Base-by-base conservation (phyloP, 2,888 invertebrate species). In the Athalia circularis region DNA sequence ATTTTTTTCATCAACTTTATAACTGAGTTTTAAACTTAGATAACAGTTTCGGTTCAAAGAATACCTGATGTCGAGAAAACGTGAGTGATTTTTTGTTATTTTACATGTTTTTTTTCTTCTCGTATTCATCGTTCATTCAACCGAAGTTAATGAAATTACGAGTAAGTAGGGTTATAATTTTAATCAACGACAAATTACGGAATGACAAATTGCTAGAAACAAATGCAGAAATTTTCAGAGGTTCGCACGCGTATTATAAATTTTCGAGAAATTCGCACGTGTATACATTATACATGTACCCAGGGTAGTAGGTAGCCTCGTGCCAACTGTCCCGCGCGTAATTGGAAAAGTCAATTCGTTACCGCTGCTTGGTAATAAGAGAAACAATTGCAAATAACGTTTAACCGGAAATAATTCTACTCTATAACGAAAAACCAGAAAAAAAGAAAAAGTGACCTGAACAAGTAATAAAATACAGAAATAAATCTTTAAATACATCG, bases 281-380 rank as follows among this genome's bases (percentile, higher is more conserved):
- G 29, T 29, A 29, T 29, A 29, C 47, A 13, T 48, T 48, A 15
- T 52, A 47, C n/a, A 48, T 65, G 4, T 67, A 52, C 52, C 1
- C 9, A n/a, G 5, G 5, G 50, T 50, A 50, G 47, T 54, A 54
- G 43, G 57, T 57, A 70, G 57, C 57, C 57, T n/a, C 11, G 70
- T 70, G 70, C 70, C 70, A 70, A 70, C 70, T 70, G 70, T 70
- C 70, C 70, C 29, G 29, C 70, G 70, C 54, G 70, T 70, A 70
- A 70, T 70, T 70, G 70, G 70, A 70, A 70, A 70, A 70, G 70
- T 70, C 70, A 70, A 70, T 70, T 70, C 70, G 70, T 70, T 70
- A 70, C 57, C 57, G 70, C 54, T 59, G 70, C 43, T 70, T 61
- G 54, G 54, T 54, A 57, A 70, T 57, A 70, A 70, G 70, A 70